Conservation (phyloP, 2,888 invertebrate genomes). For the Plebejus anna region DNA sequence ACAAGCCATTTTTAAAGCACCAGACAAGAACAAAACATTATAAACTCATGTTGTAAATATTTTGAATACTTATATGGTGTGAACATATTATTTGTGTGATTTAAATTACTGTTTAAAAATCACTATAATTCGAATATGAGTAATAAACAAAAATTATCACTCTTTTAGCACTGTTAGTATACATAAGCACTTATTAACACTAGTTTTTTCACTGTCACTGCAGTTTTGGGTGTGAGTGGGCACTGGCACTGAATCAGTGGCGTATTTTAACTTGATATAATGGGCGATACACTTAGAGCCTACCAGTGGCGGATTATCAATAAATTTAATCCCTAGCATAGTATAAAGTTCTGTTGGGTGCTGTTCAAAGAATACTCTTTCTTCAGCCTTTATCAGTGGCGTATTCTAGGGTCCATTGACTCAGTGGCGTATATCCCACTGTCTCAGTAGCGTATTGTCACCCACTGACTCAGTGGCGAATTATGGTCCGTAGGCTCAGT, state of each 20-base stretch:
- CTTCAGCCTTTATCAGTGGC: neutral
- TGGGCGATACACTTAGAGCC: too few species aligned
- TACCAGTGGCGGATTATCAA: too few species aligned
- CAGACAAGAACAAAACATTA: neutral
- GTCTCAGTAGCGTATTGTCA: neutral
- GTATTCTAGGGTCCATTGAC: neutral
- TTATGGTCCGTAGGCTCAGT: neutral
- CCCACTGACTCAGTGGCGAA: neutral
- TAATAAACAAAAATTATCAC: neutral
- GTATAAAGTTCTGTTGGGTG: too few species aligned
- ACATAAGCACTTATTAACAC: neutral
- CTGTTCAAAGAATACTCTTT: neutral
- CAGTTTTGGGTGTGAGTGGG: neutral
- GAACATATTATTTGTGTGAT: neutral
- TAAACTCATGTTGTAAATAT: neutral
- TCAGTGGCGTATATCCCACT: neutral
- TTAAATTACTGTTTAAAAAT: neutral
- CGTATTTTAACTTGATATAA: neutral
- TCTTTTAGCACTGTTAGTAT: neutral
- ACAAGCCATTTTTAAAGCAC: too few species aligned
- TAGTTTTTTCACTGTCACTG: constrained; percentile 7
- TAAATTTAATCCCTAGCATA: too few species aligned
- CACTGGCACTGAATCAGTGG: constrained; percentile 4
- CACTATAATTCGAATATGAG: neutral
- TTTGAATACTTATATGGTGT: neutral